phyloP scores from a whole-genome alignment of 1,140 invertebrate species.

The Eubasilissa regina region DNA sequence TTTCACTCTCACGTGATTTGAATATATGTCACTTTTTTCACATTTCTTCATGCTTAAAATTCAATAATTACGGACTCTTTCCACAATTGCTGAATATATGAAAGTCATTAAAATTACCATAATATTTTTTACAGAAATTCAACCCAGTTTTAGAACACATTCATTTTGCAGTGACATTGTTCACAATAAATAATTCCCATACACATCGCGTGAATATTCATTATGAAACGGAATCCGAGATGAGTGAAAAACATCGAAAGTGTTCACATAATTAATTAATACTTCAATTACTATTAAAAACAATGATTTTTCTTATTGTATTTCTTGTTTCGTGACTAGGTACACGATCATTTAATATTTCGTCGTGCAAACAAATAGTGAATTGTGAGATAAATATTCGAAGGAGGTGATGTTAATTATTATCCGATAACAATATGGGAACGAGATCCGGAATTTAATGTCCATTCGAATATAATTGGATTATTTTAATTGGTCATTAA shows the following conservation, averaged over 20 bases:
- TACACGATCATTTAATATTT: too few relatives aligned
- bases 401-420: too few relatives aligned
- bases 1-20: too few relatives aligned
- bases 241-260: conserved; percentile 33
- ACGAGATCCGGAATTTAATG: too few relatives aligned
- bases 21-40: too few relatives aligned
- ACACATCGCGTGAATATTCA: conserved; percentile 26
- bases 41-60: too few relatives aligned
- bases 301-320: conserved; percentile 24
- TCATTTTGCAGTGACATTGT: conserved; percentile 12
- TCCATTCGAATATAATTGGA: too few relatives aligned
- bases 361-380: too few relatives aligned
- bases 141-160: background rate
- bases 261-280: conserved; percentile 22
- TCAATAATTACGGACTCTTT: too few relatives aligned
- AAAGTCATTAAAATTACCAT: background rate
- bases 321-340: background rate
- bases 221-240: conserved; percentile 3
- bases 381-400: too few relatives aligned
- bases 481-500: too few relatives aligned
- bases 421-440: too few relatives aligned
- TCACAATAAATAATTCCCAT: conserved; percentile 23
- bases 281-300: background rate
- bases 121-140: background rate
- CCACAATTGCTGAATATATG: background rate